A percentile compares a stretch with the other conserved stretches of the same genome.
These are phyloP conservation scores for Thera obeliscata DNA, from an alignment of 2,888 invertebrate genomes.

Conservation along the genomic window DNA sequence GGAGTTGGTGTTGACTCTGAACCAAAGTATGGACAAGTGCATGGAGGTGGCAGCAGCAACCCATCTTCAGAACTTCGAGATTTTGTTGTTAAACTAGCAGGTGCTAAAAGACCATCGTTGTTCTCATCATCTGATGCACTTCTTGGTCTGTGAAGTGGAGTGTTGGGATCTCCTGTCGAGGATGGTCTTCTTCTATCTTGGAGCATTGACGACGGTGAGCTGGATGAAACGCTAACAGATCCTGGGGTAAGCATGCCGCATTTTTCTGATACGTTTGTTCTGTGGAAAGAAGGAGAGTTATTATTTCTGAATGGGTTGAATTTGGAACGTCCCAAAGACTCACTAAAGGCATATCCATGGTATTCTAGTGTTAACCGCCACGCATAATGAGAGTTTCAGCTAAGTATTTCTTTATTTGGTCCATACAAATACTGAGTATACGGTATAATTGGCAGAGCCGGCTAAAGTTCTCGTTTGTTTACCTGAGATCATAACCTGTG, in stretches of 20 bases:
- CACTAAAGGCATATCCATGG: background rate
- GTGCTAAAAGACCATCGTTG: slow-evolving; percentile 72
- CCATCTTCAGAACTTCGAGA: slow-evolving; percentile 78
- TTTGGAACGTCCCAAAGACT: background rate
- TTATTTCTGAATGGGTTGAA: background rate
- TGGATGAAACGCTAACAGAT: slow-evolving; percentile 76
- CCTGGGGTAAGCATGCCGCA: slow-evolving; percentile 78
- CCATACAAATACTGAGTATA: too few species aligned
- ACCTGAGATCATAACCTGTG: too few species aligned
- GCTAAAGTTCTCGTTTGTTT: too few species aligned
- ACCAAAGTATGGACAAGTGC: slow-evolving; percentile 93
- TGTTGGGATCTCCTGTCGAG: slow-evolving; percentile 66
- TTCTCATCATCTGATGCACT: slow-evolving; percentile 77
- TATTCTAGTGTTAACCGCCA: too few species aligned
- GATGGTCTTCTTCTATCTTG: slow-evolving; percentile 73
- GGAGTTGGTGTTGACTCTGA: slow-evolving; percentile 85
- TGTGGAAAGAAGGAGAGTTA: slow-evolving; percentile 45
- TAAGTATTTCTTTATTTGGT: too few species aligned
- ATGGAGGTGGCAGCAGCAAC: slow-evolving; percentile 88
- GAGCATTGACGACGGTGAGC: slow-evolving; percentile 79
- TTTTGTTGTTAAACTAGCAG: slow-evolving; percentile 68
- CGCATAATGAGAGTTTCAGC: too few species aligned
- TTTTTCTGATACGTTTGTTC: slow-evolving; percentile 73
- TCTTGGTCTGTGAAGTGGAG: slow-evolving; percentile 68
- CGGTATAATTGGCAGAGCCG: too few species aligned